A percentile compares a stretch with the other conserved stretches of the same genome.
Conservation (phyloP, 2,888 invertebrate genomes). For the Galerucella pusilla region DNA sequence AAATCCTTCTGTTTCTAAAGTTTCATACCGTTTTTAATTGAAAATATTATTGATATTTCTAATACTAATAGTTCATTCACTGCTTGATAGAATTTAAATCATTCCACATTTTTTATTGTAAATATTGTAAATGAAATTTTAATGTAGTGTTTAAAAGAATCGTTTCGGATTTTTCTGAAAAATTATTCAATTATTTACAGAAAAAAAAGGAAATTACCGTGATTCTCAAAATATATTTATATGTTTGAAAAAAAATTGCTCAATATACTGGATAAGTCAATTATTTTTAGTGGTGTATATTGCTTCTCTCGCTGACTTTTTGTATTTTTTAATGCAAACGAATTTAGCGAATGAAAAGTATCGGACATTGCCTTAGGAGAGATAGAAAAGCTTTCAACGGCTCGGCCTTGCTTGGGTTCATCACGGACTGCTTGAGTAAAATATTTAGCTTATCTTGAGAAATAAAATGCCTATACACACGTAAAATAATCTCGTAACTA, state of each 20-base stretch:
- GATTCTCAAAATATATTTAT: too few species aligned
- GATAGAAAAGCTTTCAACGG: too few species aligned
- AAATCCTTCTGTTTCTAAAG: neutral
- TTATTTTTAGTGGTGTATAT: neutral
- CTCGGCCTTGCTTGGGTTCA: too few species aligned
- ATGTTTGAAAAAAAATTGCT: neutral
- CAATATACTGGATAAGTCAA: neutral
- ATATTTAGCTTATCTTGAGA: too few species aligned
- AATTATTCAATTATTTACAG: constrained; percentile 2
- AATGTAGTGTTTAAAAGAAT: constrained; percentile 18
- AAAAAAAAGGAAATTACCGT: neutral
- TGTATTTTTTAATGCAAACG: too few species aligned
- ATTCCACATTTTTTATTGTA: constrained; percentile 37
- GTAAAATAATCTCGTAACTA: too few species aligned
- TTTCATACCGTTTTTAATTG: neutral
- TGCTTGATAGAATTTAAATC: constrained; percentile 33
- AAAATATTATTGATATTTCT: constrained; percentile 18
- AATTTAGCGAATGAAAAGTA: too few species aligned
- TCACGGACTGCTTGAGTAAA: too few species aligned
- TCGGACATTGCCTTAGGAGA: too few species aligned
- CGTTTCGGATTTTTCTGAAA: constrained; percentile 2
- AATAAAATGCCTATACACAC: too few species aligned
- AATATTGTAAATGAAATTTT: constrained; percentile 34
- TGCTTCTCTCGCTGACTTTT: too few species aligned
- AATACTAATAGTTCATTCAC: constrained; percentile 1